Evolutionary conservation across 2,888 invertebrate genomes (phyloP), one percentile per base, ranked within the genome.

Genomic region (Cabera pusaria): DNA sequence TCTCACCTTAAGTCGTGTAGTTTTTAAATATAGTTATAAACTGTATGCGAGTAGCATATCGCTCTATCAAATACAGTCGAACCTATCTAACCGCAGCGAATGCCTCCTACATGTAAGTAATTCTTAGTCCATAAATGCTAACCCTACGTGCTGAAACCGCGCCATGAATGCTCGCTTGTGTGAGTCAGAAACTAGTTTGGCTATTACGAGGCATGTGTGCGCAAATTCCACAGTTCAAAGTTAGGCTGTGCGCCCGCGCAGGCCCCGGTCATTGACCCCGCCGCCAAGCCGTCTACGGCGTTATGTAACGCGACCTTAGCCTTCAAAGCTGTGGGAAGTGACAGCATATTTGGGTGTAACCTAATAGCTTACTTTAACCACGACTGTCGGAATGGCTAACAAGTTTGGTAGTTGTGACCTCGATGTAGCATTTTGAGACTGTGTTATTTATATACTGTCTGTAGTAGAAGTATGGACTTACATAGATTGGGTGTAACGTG

Each of bases 251-350:
- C 73, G 83, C 79, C 83, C 72, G 72, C 75, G 73, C 75, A 64
- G 77, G 79, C 87, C 86, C 87, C 85, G 84, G 78, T 73, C 77
- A 50, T 58, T 70, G 80, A 75, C 63, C 74, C 61, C 55, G 74
- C 66, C 86, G 87, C 88, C 87, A 86, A 72, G 87, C 87, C 81
- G 87, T 88, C 87, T 88, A 82, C 84, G 62, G 62, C 43, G 49
- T 83, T 84, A 83, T 77, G 73, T 81, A 84, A 85, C 60, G 53
- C 67, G 84, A 82, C 87, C 87, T 87, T 85, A 86, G 84, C 87
- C 87, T 87, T 85, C 85, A 34, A 34, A 40, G 27, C 61, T 18
- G 41, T 42, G 41, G 29, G 62, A 67, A 65, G 67, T 61, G 58
- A 43, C 52, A 41, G 44, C 64, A 62, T 64, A 66, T 62, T 58